These are phyloP conservation scores for Aselliscus stoliczkanus DNA, from an alignment of 2,797 vertebrate species.

Conservation along the genomic window DNA sequence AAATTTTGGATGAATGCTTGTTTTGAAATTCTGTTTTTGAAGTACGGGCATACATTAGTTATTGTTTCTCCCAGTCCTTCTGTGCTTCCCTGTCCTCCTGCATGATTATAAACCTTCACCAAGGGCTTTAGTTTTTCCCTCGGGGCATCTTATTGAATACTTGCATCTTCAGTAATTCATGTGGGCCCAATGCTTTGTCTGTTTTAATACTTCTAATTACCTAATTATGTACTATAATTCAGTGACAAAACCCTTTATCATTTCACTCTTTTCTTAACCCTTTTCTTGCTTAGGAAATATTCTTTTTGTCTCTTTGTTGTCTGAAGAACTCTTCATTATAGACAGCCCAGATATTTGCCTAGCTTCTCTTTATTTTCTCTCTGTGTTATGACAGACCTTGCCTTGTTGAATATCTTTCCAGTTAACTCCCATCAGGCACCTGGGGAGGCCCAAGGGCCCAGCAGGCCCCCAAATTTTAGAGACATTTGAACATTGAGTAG, in stretches of 20 bases:
- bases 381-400: background rate
- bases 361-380: background rate
- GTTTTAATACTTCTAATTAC: conserved; percentile 74
- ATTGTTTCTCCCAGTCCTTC: conserved; percentile 43
- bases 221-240: conserved; percentile 63
- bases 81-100: conserved; percentile 41
- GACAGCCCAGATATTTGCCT: background rate
- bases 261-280: conserved; percentile 66
- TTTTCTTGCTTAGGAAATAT: conserved; percentile 57
- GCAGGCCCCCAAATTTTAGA: background rate
- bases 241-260: conserved; percentile 60
- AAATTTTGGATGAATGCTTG: conserved; percentile 47
- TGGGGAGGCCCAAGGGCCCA: background rate
- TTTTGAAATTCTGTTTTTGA: conserved; percentile 56
- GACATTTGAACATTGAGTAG: background rate
- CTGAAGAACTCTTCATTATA: background rate
- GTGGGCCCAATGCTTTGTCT: conserved; percentile 68
- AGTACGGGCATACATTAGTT: background rate
- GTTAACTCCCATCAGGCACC: background rate
- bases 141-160: conserved; percentile 64
- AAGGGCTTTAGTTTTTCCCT: conserved; percentile 50
- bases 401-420: background rate
- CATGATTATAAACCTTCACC: conserved; percentile 56
- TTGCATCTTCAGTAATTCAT: conserved; percentile 68
- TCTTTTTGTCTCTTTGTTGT: conserved; percentile 42